Percentiles rank a stretch among this genome's conserved stretches.
Conservation (phyloP, 2,888 invertebrate genomes). For the Odontocolon sp. region DNA sequence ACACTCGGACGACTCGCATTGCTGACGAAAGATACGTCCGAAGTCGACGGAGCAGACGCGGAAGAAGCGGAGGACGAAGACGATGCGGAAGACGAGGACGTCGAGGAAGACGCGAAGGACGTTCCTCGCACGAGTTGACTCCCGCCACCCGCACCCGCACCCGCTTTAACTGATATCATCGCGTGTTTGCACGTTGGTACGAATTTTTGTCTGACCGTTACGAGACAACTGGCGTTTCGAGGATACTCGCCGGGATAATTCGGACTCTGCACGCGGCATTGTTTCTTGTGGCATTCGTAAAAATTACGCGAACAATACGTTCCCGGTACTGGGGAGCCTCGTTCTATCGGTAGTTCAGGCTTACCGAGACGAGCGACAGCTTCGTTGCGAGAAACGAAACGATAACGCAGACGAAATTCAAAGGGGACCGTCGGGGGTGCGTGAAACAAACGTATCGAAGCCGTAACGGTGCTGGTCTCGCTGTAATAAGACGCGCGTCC, state of each 20-base stretch:
- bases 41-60: background rate
- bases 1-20: conserved; percentile 83
- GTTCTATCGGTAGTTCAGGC: conserved; percentile 88
- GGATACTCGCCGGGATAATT: conserved; percentile 95
- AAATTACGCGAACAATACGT: conserved; percentile 92
- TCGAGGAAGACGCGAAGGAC: conserved; percentile 16
- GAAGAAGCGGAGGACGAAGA: background rate
- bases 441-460: conserved; percentile 90
- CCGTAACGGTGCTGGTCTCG: conserved; percentile 94
- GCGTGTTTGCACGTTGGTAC: conserved; percentile 95
- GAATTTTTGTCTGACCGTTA: conserved; percentile 90
- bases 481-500: conserved; percentile 93
- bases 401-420: conserved; percentile 89
- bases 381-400: conserved; percentile 90
- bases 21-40: background rate
- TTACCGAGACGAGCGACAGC: conserved; percentile 91
- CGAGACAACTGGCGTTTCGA: conserved; percentile 95
- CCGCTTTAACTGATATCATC: conserved; percentile 88
- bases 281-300: conserved; percentile 92
- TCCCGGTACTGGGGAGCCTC: conserved; percentile 92
- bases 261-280: conserved; percentile 93
- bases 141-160: conserved; percentile 58
- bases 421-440: conserved; percentile 89
- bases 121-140: conserved; percentile 15
- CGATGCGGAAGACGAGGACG: background rate